Conservation (phyloP, 1,140 invertebrate genomes). For the Bombus polaris region DNA sequence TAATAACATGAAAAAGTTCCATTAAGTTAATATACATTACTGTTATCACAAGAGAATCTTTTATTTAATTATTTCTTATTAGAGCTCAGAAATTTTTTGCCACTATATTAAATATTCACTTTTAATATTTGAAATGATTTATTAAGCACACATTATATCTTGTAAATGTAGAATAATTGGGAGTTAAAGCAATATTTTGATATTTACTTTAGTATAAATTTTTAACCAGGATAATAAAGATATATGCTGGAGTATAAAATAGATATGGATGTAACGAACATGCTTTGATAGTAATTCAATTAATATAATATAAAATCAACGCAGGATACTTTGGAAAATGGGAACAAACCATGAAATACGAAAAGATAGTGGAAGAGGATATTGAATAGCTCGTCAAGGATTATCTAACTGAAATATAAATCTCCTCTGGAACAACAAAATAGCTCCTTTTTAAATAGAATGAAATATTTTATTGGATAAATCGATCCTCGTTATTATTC, state of each 20-base stretch:
- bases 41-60: neutral
- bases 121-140: neutral
- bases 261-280: neutral
- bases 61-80: neutral
- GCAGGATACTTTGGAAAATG: neutral
- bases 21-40: neutral
- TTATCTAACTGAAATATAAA: constrained; percentile 5
- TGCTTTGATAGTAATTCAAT: neutral
- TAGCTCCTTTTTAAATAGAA: neutral
- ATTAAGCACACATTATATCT: neutral
- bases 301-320: neutral
- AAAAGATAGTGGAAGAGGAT: neutral
- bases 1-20: neutral
- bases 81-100: neutral
- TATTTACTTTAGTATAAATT: neutral
- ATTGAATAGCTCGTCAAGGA: neutral
- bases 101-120: neutral
- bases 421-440: neutral
- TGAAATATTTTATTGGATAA: neutral
- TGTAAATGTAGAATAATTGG: neutral
- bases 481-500: neutral
- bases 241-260: neutral
- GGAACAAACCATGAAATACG: neutral
- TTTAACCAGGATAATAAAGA: neutral
- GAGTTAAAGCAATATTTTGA: neutral